These are phyloP conservation scores for Poeciliopsis paucimaculata DNA, from an alignment of 2,797 vertebrate genomes.

Conservation along the genomic window DNA sequence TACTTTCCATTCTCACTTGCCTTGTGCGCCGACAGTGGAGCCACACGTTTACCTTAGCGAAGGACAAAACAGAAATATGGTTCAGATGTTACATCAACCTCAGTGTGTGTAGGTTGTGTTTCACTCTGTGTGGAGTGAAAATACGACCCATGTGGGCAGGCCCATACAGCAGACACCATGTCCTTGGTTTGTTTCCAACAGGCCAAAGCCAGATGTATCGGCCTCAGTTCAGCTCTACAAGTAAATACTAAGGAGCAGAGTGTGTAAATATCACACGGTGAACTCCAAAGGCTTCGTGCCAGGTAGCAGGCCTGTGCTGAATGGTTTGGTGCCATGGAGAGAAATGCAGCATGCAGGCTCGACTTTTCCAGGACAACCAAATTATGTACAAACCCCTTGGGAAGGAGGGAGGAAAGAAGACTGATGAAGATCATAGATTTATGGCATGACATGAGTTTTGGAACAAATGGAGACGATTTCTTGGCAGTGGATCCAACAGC, in stretches of 20 bases:
- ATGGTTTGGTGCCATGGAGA: slow-evolving; percentile 59
- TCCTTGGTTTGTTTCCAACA: slow-evolving; percentile 13
- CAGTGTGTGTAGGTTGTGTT: not conserved
- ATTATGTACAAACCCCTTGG: slow-evolving; percentile 46
- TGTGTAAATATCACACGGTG: slow-evolving; percentile 68
- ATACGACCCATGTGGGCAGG: not conserved
- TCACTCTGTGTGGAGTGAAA: not conserved
- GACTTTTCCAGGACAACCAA: slow-evolving; percentile 49
- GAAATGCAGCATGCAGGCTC: slow-evolving; percentile 71
- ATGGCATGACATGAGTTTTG: slow-evolving; percentile 22
- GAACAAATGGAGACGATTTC: slow-evolving; percentile 1
- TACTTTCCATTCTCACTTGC: slow-evolving; percentile 33
- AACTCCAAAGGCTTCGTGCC: slow-evolving; percentile 54
- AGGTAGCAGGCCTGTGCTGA: slow-evolving; percentile 60
- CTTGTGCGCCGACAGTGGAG: not conserved
- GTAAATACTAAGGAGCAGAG: slow-evolving; percentile 14
- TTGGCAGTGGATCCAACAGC: slow-evolving; percentile 23
- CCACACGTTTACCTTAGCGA: not conserved
- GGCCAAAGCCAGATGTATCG: slow-evolving; percentile 37
- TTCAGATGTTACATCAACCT: not conserved
- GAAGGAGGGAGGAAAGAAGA: slow-evolving; percentile 1
- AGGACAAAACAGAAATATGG: not conserved
- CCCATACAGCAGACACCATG: not conserved
- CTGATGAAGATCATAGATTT: slow-evolving; percentile 30
- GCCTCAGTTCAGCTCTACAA: slow-evolving; percentile 22